phyloP scores from a whole-genome alignment of 2,797 vertebrate species.

The Macropodus opercularis region DNA sequence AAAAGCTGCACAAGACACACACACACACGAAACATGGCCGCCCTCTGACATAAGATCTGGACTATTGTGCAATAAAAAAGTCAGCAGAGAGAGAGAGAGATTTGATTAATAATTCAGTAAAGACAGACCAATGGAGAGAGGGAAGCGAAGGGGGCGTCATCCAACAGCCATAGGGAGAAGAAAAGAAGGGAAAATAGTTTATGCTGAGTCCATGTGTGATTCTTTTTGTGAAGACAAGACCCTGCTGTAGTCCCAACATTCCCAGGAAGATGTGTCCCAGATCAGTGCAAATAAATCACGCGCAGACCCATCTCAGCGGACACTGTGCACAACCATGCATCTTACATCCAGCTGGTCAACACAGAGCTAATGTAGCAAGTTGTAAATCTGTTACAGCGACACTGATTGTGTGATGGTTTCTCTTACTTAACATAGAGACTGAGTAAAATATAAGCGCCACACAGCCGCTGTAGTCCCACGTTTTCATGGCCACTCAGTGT shows the following conservation, averaged over 20 bases:
- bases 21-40: constrained; percentile 26
- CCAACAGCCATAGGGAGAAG: constrained; percentile 11
- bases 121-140: constrained; percentile 20
- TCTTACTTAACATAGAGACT: background rate
- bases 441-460: background rate
- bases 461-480: background rate
- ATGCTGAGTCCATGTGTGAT: constrained; percentile 8
- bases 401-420: constrained; percentile 3
- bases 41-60: constrained; percentile 50
- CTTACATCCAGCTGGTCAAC: constrained; percentile 19
- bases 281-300: constrained; percentile 33
- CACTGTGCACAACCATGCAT: background rate
- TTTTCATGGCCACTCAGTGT: background rate
- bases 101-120: constrained; percentile 65
- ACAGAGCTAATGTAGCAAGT: constrained; percentile 8
- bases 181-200: background rate
- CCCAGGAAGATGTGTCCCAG: constrained; percentile 19
- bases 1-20: constrained; percentile 64
- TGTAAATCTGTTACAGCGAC: constrained; percentile 4
- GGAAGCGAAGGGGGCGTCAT: background rate
- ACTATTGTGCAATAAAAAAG: constrained; percentile 59
- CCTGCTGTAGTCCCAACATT: background rate
- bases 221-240: background rate
- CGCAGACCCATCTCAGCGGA: constrained; percentile 16
- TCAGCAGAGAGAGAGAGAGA: constrained; percentile 20